Evolutionary conservation across 2,888 invertebrate genomes (phyloP).

Genomic region (Stenotaenia linearis): DNA sequence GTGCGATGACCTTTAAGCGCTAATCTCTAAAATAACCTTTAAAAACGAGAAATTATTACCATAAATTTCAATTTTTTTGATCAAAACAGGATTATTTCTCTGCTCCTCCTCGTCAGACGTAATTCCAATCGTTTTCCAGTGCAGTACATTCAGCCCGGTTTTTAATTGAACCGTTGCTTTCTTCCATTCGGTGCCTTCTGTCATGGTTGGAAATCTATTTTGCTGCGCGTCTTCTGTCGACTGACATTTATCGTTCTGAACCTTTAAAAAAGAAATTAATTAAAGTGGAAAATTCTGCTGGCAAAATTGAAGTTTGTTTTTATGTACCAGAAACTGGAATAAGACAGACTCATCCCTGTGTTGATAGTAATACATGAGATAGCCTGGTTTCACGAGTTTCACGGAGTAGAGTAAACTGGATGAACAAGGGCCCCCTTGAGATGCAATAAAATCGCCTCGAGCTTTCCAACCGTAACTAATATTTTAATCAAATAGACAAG

Average conservation of each 20-base stretch:
- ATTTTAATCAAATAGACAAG: not conserved
- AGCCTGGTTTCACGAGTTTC: constrained; percentile 53
- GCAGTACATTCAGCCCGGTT: constrained; percentile 53
- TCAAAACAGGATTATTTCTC: constrained; percentile 48
- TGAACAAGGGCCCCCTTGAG: constrained; percentile 52
- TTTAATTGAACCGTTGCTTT: constrained; percentile 47
- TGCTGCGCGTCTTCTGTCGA: constrained; percentile 48
- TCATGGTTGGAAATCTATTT: constrained; percentile 49
- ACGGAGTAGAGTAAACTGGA: constrained; percentile 52
- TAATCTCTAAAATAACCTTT: not conserved
- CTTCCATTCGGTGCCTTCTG: constrained; percentile 51
- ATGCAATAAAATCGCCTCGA: constrained; percentile 50
- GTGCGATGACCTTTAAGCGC: not conserved
- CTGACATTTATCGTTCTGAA: constrained; percentile 53
- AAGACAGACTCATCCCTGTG: constrained; percentile 49
- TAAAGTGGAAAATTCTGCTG: not conserved
- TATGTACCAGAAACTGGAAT: constrained; percentile 51
- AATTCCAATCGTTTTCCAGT: constrained; percentile 53
- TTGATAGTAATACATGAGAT: constrained; percentile 53
- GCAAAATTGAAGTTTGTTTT: too few relatives aligned
- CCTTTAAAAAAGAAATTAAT: constrained; percentile 42
- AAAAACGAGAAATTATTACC: constrained; percentile 40
- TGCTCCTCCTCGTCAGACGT: constrained; percentile 40
- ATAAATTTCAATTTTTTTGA: constrained; percentile 49
- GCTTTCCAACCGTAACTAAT: constrained; percentile 51